Evolutionary conservation across 2,888 invertebrate species (phyloP), one percentile per base, ranked within the genome.

Genomic region (Pseudoips prasinana): DNA sequence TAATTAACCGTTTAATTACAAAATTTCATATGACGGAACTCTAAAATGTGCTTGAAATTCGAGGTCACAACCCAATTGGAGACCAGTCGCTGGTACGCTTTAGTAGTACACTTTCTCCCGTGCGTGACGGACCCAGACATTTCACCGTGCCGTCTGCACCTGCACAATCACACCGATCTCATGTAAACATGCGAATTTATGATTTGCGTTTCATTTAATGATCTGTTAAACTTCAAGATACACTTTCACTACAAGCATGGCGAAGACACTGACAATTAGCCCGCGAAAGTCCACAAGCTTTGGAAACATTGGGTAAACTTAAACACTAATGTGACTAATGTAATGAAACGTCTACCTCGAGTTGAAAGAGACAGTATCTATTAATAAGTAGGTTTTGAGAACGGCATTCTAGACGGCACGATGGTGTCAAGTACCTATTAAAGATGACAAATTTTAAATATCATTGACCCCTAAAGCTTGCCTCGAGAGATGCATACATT

Each of bases 101-200:
- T 78, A 77, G 79, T 81, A 74, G 81, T 86, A 83, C 83, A 88
- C 87, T 88, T 88, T 88, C 87, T 79, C 87, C 83, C 54, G 55
- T 78, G 75, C 78, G 78, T 82, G 84, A 83, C 82, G 81, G 69
- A 70, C 66, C 66, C 73, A 69, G 65, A 65, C 81, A 69, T 82
- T 83, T 85, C 84, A 74, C 81, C 64, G 63, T 54, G 61, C 53
- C 46, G 58, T 53, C 57, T 73, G 76, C 53, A 53, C 57, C 55
- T 57, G 58, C 46, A 59, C 42, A 43, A 52, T 62, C 51, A 64
- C 57, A 62, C 46, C 45, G 48, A 54, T 58, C 26, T 20, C 20
- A 20, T 20, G 33, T 46, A 61, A 66, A 67, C 64, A 64, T 57
- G 64, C 62, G 54, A 66, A 62, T 63, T 63, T 55, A 47, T 36